Conservation (phyloP, 2,797 vertebrate genomes). For the Spinus pinus region DNA sequence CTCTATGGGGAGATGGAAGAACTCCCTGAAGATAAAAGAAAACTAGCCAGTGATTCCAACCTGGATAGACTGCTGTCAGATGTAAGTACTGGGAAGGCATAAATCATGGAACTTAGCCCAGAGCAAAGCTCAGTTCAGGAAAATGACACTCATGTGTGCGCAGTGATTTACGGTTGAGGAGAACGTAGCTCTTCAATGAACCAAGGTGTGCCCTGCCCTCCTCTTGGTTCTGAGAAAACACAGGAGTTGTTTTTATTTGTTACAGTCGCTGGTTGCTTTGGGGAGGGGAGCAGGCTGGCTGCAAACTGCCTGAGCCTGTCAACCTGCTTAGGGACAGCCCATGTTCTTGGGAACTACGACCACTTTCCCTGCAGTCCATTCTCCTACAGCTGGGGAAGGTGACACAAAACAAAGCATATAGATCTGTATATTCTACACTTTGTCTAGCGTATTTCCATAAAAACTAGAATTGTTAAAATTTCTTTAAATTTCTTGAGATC, state of each 20-base stretch:
- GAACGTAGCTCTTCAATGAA: fast-evolving
- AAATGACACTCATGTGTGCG: background rate
- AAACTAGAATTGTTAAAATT: background rate
- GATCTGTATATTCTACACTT: background rate
- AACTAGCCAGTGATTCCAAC: constrained; percentile 88
- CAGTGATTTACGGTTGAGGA: background rate
- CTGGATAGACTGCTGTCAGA: constrained; percentile 93
- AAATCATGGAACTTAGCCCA: background rate
- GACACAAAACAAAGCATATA: background rate
- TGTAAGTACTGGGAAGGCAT: constrained; percentile 74
- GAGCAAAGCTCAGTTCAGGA: background rate
- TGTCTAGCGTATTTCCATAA: background rate
- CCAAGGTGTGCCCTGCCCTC: background rate
- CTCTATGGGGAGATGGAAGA: constrained; percentile 93
- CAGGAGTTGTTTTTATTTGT: background rate
- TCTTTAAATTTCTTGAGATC: background rate
- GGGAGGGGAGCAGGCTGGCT: background rate
- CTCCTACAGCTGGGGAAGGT: background rate
- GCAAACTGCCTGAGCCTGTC: background rate
- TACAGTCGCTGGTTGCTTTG: background rate
- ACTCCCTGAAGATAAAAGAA: constrained; percentile 91
- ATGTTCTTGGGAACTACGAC: fast-evolving
- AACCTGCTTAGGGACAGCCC: background rate
- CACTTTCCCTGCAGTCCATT: background rate
- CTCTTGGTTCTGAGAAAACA: background rate